Evolutionary conservation across 2,888 invertebrate species (phyloP).

Genomic region (Patella caerulea): DNA sequence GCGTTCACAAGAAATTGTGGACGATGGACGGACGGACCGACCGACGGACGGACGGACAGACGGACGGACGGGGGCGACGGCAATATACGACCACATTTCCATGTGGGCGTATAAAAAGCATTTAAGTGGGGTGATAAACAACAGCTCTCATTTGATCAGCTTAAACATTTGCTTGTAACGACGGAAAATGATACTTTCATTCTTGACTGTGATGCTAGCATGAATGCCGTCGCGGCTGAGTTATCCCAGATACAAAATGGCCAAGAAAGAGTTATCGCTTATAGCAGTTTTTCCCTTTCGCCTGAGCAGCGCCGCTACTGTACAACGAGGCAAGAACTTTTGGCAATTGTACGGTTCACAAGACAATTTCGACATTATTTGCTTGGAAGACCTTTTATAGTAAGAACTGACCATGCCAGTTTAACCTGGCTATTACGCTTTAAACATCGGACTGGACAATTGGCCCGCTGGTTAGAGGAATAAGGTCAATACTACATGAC

Average conservation of each 20-base stretch:
- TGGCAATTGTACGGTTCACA: neutral
- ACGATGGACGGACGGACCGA: no score
- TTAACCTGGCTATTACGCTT: slow-evolving; percentile 25
- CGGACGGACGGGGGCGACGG: no score
- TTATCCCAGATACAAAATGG: slow-evolving; percentile 17
- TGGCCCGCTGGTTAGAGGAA: slow-evolving; percentile 26
- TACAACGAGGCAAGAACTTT: slow-evolving; percentile 20
- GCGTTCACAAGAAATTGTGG: no score
- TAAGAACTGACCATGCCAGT: slow-evolving; percentile 33
- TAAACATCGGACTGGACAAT: slow-evolving; percentile 17
- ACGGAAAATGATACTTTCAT: no score
- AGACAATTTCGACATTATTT: slow-evolving; percentile 26
- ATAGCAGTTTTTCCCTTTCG: slow-evolving; percentile 25
- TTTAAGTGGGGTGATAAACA: no score
- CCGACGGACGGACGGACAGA: no score
- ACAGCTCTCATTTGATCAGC: no score
- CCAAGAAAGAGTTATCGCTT: slow-evolving; percentile 30
- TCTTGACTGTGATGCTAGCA: no score
- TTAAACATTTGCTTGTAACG: no score
- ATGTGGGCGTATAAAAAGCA: no score
- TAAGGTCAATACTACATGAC: neutral
- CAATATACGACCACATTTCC: no score
- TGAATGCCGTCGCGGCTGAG: no score
- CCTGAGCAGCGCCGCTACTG: slow-evolving; percentile 29
- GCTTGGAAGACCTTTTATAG: slow-evolving; percentile 21